These are phyloP conservation scores for Stictocephala bisonia DNA, from an alignment of 2,888 invertebrate genomes.

Conservation along the genomic window DNA sequence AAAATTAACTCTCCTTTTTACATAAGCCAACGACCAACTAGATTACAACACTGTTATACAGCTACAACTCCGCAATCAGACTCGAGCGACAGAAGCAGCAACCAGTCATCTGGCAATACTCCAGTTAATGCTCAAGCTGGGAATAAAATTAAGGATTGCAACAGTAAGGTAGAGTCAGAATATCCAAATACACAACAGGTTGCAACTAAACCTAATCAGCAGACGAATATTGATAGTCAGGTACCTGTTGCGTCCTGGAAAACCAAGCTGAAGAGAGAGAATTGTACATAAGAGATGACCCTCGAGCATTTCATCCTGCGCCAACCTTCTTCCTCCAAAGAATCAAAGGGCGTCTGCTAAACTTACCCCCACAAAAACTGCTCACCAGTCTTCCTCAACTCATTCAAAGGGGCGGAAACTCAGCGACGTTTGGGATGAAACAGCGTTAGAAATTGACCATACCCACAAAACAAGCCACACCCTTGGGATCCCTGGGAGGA, in stretches of 20 bases:
- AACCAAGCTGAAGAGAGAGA: slow-evolving; percentile 20
- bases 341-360: too few species aligned
- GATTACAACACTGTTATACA: background rate
- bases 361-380: too few species aligned
- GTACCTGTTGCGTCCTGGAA: slow-evolving; percentile 29
- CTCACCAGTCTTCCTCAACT: too few species aligned
- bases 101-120: background rate
- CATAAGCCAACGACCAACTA: too few species aligned
- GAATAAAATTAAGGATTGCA: background rate
- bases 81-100: slow-evolving; percentile 12
- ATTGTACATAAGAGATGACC: slow-evolving; percentile 11
- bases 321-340: background rate
- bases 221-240: background rate
- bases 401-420: too few species aligned
- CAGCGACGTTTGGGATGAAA: too few species aligned
- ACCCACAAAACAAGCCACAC: too few species aligned
- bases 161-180: background rate
- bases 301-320: slow-evolving; percentile 27
- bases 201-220: too few species aligned
- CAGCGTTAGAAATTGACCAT: too few species aligned
- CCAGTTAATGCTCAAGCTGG: background rate
- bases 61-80: slow-evolving; percentile 13
- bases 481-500: too few species aligned
- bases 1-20: too few species aligned
- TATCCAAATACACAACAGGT: too few species aligned